Evolutionary conservation across 1,140 invertebrate species (phyloP).

Genomic region (Fopius arisanus): DNA sequence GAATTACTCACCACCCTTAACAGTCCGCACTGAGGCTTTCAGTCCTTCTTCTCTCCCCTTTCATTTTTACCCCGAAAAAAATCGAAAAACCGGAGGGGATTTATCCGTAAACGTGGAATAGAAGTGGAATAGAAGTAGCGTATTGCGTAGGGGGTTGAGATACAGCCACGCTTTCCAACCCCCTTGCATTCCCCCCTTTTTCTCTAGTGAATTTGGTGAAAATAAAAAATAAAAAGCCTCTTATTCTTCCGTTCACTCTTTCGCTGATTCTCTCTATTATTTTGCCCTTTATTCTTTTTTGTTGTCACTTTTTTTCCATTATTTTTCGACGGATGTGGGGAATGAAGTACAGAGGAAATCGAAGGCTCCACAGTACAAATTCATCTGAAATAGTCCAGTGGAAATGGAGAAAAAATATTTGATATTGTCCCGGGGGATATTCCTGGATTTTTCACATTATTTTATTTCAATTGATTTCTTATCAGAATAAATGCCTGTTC

Average conservation of each 20-base stretch:
- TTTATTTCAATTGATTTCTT: constrained; percentile 1
- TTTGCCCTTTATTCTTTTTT: not conserved
- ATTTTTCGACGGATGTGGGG: not conserved
- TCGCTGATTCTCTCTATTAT: constrained; percentile 16
- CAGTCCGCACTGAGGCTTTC: constrained; percentile 5
- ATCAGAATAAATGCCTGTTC: too few relatives aligned
- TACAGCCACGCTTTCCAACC: constrained; percentile 29
- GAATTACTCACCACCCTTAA: constrained; percentile 39
- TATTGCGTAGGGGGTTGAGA: constrained; percentile 41
- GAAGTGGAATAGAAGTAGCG: constrained; percentile 34
- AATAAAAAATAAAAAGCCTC: not conserved
- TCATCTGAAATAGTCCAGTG: not conserved
- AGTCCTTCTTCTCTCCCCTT: not conserved
- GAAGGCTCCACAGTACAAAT: not conserved
- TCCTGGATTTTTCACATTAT: not conserved
- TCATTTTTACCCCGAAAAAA: constrained; percentile 37
- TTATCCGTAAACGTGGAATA: constrained; percentile 23
- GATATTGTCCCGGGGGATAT: not conserved
- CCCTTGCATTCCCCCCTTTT: constrained; percentile 13
- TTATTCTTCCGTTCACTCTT: constrained; percentile 34
- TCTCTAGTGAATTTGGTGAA: not conserved
- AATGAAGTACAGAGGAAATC: not conserved
- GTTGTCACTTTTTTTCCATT: not conserved
- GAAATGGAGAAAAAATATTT: not conserved
- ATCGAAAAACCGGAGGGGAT: constrained; percentile 47